Conservation (phyloP, 1,140 invertebrate genomes). For the Pararge aegeria region DNA sequence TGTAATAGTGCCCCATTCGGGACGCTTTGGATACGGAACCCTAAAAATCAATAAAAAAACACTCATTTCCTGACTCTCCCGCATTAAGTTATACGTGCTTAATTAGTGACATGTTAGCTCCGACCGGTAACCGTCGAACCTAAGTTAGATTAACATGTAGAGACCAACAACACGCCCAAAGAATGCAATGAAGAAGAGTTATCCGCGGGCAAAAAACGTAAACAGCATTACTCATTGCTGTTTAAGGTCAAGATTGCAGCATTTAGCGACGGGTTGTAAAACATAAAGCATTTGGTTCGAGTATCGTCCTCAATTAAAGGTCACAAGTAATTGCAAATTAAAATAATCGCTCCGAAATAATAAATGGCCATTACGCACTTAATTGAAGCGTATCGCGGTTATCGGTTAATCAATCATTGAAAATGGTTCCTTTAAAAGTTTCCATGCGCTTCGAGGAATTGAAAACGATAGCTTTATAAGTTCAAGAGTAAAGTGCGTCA, state of each 20-base stretch:
- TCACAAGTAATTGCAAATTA: conserved; percentile 24
- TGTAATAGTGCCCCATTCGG: too few species aligned
- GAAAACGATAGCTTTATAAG: not conserved
- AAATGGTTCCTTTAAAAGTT: not conserved
- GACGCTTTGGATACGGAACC: too few species aligned
- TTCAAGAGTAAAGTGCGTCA: not conserved
- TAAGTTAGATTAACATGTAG: conserved; percentile 4
- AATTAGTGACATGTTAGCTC: not conserved
- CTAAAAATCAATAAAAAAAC: not conserved
- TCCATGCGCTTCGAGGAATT: not conserved
- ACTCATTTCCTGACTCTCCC: not conserved
- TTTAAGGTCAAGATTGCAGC: conserved; percentile 22
- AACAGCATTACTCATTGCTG: conserved; percentile 1
- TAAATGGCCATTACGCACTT: conserved; percentile 16
- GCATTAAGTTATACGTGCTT: not conserved
- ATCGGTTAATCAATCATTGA: conserved; percentile 15
- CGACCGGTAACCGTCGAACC: not conserved
- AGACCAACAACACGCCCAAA: not conserved
- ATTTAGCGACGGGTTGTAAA: conserved; percentile 17
- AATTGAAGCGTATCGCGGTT: conserved; percentile 21
- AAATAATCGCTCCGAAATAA: conserved; percentile 21
- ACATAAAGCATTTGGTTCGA: conserved; percentile 19
- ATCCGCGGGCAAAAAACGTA: conserved; percentile 3
- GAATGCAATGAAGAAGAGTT: conserved; percentile 4
- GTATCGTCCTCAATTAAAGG: conserved; percentile 24